Evolutionary conservation across 2,797 vertebrate genomes (phyloP).

Genomic region (Limnodromus scolopaceus): DNA sequence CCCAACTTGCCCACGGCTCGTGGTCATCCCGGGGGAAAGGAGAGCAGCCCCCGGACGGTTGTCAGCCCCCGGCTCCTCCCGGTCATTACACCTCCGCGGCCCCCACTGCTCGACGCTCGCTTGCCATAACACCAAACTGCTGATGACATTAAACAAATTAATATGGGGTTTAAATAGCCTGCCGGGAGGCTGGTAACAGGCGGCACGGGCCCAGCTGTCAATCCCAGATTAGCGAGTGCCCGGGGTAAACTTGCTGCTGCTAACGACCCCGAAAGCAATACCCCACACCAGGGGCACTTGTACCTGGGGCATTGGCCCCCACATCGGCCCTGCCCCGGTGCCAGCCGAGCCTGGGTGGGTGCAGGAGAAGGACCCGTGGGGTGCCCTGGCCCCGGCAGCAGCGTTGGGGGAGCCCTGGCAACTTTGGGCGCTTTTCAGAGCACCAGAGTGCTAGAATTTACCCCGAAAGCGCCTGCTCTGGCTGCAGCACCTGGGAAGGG

Average conservation of each 20-base stretch:
- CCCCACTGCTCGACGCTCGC: not conserved
- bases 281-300: rapidly evolving
- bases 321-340: not conserved
- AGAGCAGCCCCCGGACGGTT: not conserved
- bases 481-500: rapidly evolving
- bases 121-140: not conserved
- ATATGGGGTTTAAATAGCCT: slow-evolving; percentile 60
- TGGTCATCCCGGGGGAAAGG: not conserved
- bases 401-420: rapidly evolving
- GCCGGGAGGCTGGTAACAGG: not conserved
- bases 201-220: slow-evolving; percentile 30
- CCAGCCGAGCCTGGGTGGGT: not conserved
- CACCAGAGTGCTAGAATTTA: not conserved
- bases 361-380: not conserved
- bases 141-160: slow-evolving; percentile 65
- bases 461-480: not conserved
- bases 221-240: slow-evolving; percentile 27
- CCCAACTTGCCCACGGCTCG: not conserved
- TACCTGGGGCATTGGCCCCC: not conserved
- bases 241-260: slow-evolving; percentile 19
- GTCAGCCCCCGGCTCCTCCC: not conserved
- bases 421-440: not conserved
- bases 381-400: not conserved
- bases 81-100: not conserved
- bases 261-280: not conserved